Base-by-base conservation (phyloP, 2,113 vertebrate genomes). In the Pseudopodoces humilis region DNA sequence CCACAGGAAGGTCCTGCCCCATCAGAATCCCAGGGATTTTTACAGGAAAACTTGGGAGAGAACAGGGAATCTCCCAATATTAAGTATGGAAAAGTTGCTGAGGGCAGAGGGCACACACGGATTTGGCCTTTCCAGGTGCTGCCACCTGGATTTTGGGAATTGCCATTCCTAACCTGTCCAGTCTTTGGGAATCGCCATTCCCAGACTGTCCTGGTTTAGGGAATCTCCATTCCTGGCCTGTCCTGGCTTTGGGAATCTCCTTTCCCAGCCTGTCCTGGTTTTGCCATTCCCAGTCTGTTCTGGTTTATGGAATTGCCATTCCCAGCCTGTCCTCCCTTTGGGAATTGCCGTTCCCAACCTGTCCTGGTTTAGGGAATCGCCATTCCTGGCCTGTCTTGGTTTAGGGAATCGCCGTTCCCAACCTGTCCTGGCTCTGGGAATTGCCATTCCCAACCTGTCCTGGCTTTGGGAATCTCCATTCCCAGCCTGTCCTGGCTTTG, bases 51-150 rank as follows among this genome's bases (percentile, higher is more conserved):
- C 8, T 12, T 19, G 63, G 28, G 35, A 64, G 30, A 62, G 63
- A 52, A 10, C 2, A 20, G 16, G 9, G 21, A 77, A 55, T 12
- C 6, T 58, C 35, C 13, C 37, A 16, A 76, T 55, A 86, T 14
- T 0, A 2, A 28, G 13, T 37, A 70, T 64, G 58, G n/a, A 31
- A 24, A 72, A 55, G 4, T 27, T 13, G 60, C 16, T 0, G 3
- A 53, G 62, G 22, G 52, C 9, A 68, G 23, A 3, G 39, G 5
- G 3, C 3, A 3, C 35, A 8, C 15, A 3, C 0, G 2, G 70
- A 15, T 56, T 22, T 23, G 56, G 35, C 4, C 2, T 49, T 62
- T 31, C 19, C 31, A 3, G n/a, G 3, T 15, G n/a, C n/a, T 81
- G 69, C 15, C 56, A 11, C 50, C 83, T 24, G 59, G 46, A 44